These are phyloP conservation scores for Nasalis larvatus DNA, from an alignment of 2,113 vertebrate species.

Conservation along the genomic window DNA sequence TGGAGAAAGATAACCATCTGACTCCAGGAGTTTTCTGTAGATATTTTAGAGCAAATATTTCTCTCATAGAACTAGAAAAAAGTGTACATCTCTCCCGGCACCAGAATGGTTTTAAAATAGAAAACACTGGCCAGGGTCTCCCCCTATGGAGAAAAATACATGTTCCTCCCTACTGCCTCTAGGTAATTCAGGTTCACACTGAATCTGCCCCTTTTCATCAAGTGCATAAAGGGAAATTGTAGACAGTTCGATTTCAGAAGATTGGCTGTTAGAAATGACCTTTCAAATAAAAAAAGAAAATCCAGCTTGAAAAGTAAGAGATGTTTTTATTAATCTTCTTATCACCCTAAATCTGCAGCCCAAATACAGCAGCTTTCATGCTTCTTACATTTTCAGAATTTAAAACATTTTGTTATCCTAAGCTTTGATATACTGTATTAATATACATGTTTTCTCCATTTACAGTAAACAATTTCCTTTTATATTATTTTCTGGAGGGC, in stretches of 20 bases:
- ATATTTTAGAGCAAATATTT: conserved; percentile 28
- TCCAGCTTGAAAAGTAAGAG: background rate
- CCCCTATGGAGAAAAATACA: conserved; percentile 27
- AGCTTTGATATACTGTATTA: background rate
- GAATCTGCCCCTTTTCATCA: conserved; percentile 22
- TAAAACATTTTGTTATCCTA: background rate
- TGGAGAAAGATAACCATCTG: background rate
- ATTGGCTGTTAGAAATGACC: background rate
- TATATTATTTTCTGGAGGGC: background rate
- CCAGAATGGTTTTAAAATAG: conserved; percentile 22
- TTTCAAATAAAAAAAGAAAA: conserved; percentile 23
- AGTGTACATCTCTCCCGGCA: background rate
- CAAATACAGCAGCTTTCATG: background rate
- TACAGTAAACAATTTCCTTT: conserved; percentile 21
- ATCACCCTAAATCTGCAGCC: background rate
- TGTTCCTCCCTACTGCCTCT: background rate
- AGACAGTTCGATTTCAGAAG: background rate
- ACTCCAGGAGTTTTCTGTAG: background rate
- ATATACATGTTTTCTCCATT: background rate
- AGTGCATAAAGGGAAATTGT: conserved; percentile 19
- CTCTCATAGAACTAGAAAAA: background rate
- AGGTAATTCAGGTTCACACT: background rate
- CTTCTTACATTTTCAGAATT: background rate
- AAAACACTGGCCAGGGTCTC: background rate
- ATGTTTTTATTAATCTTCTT: conserved; percentile 14